These are phyloP conservation scores for Plotosus lineatus DNA, from an alignment of 2,113 vertebrate genomes.

Conservation along the genomic window DNA sequence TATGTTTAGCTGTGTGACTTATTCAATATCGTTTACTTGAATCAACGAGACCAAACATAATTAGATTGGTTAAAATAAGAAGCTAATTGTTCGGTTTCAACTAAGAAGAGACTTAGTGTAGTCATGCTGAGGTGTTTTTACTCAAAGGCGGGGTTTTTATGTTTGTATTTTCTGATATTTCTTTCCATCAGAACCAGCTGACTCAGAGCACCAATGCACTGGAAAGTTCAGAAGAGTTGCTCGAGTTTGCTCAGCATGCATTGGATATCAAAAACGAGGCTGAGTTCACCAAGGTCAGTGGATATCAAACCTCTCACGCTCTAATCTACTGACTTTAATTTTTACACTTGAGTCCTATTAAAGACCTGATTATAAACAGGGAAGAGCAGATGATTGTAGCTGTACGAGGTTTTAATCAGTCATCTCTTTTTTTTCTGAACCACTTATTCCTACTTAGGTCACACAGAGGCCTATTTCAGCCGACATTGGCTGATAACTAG, in stretches of 20 bases:
- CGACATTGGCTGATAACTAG: too few relatives aligned
- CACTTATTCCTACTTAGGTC: too few relatives aligned
- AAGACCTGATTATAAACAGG: not conserved
- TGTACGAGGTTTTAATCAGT: not conserved
- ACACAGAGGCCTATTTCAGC: too few relatives aligned
- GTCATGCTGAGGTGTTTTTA: not conserved
- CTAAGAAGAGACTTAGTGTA: not conserved
- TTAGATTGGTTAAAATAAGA: not conserved
- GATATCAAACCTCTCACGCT: not conserved
- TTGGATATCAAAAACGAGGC: slow-evolving; percentile 80
- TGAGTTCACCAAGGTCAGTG: slow-evolving; percentile 79
- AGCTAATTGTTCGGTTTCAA: not conserved
- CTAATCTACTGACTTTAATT: not conserved
- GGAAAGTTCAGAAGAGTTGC: slow-evolving; percentile 83
- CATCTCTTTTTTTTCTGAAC: too few relatives aligned
- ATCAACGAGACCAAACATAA: not conserved
- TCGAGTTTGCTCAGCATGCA: slow-evolving; percentile 81
- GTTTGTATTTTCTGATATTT: not conserved
- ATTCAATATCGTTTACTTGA: not conserved
- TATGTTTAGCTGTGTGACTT: not conserved
- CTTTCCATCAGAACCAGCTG: slow-evolving; percentile 76
- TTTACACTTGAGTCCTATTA: not conserved
- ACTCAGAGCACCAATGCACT: slow-evolving; percentile 81
- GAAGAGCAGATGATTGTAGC: not conserved
- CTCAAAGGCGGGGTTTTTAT: too few relatives aligned